Base-by-base conservation (phyloP, 2,888 invertebrate species). In the Mactromeris polynyma region DNA sequence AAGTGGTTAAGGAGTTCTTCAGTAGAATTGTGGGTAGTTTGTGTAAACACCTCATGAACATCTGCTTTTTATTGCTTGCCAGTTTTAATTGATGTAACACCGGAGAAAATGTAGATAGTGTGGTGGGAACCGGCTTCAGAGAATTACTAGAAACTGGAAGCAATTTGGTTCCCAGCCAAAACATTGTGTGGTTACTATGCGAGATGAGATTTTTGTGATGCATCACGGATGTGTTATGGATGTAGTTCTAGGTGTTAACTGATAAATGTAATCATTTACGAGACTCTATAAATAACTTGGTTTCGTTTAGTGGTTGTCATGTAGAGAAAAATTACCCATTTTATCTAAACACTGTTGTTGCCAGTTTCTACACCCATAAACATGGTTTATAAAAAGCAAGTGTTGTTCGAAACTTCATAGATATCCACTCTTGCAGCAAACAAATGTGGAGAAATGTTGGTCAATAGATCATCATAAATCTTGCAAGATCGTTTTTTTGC, bases 31-130 rank as follows among this genome's bases (percentile, higher is more conserved):
- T 26, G 58, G 7, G 7, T 17, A 64, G 58, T 64, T 21, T 58
- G 21, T 26, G 26, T 26, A 64, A 26, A 64, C 58, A 64, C 58
- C n/a, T 64, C 58, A n/a, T 64, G 46, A 64, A 64, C 58, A 64
- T 64, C 58, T 64, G 58, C 58, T 64, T 64, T 64, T 64, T 64
- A 64, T 64, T 64, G 21, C 26, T n/a, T 64, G 58, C 26, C 58
- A 26, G 58, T 64, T 64, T 9, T 64, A 64, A 64, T 64, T 64
- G 26, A 64, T 64, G 26, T 64, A 26, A 64, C 26, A 26, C 58
- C 3, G 2, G 26, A 6, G n/a, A 64, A 26, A 64, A 46, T 46
- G 46, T 46, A 46, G 46, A 46, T 9, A 11, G n/a, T 64, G 58
- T 64, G n/a, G 58, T 64, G 58, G 26, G 58, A 64, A 64, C 58